Conservation (phyloP, 2,797 vertebrate species). For the Geotrypetes seraphini region DNA sequence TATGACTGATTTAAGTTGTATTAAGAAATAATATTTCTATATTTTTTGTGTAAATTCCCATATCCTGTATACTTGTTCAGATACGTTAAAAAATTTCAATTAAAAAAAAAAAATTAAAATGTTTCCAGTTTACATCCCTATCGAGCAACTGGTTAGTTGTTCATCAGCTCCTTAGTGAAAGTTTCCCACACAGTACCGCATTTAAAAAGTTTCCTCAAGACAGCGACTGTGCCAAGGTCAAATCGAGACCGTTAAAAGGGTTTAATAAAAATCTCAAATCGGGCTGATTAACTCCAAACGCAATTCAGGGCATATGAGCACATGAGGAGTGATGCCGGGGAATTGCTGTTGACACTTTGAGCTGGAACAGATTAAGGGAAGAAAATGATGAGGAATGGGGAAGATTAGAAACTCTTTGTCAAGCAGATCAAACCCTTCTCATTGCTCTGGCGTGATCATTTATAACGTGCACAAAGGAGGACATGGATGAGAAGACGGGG, state of each 20-base stretch:
- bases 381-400: constrained; percentile 27
- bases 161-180: constrained; percentile 15
- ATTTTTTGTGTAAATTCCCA: no score
- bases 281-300: constrained; percentile 37
- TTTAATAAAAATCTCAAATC: constrained; percentile 33
- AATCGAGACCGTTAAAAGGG: constrained; percentile 4
- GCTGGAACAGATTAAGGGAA: constrained; percentile 33
- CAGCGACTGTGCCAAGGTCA: constrained; percentile 32
- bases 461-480: constrained; percentile 3
- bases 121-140: no score
- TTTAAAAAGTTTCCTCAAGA: constrained; percentile 6
- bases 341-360: constrained; percentile 26
- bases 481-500: constrained; percentile 11
- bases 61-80: no score
- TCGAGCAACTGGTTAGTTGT: no score
- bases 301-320: background rate
- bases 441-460: constrained; percentile 17
- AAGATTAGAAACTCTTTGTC: constrained; percentile 32
- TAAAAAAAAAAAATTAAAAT: no score
- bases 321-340: constrained; percentile 25
- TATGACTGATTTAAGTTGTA: no score
- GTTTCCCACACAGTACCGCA: background rate
- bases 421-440: constrained; percentile 15
- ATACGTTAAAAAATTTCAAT: no score
- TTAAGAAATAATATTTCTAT: no score